Evolutionary conservation across 2,888 invertebrate genomes (phyloP), one percentile per base, ranked within the genome.

Genomic region (Malacosoma neustria): DNA sequence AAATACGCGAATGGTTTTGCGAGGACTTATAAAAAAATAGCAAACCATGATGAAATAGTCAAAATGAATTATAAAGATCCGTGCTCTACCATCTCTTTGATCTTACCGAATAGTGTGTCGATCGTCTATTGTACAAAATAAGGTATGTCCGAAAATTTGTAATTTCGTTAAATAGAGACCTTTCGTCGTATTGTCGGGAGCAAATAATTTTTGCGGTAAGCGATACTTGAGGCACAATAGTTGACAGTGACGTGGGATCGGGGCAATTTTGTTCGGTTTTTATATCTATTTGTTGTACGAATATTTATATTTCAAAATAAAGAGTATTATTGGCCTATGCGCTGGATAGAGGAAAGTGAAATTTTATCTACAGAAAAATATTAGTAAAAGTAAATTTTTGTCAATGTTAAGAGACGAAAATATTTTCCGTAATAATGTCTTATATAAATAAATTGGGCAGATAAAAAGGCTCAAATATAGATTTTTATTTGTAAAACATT

Each of bases 161-260:
- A 81, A 82, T 81, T 80, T 79, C 61, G 79, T 81, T 81, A 81
- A 79, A 82, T 76, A 70, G 75, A 81, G 73, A 75, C 65, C 66
- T 75, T 62, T 53, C 54, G 49, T 42, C 47, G 61, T 57, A 73
- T 81, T 80, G 77, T 80, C 50, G 57, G 51, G 36, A 46, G 63
- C 61, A 63, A 72, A 79, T 80, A 79, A 80, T 82, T 81, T 82
- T 65, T 85, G 84, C 74, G 84, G 84, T 84, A 81, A 84, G 54
- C 66, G 82, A 84, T 84, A 81, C 81, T 72, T 61, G 65, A 53
- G 29, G 42, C 43, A 81, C 77, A 80, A 84, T 72, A 43, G 68
- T 1, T 66, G 77, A 76, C 79, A 69, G 61, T 80, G 79, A 77
- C 46, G 64, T 62, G 68, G 79, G 80, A 65, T 47, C 41, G 48